A percentile compares a stretch with the other conserved stretches of the same genome.
These are phyloP conservation scores for Polietes domitor DNA, from an alignment of 2,888 invertebrate genomes.

Conservation along the genomic window DNA sequence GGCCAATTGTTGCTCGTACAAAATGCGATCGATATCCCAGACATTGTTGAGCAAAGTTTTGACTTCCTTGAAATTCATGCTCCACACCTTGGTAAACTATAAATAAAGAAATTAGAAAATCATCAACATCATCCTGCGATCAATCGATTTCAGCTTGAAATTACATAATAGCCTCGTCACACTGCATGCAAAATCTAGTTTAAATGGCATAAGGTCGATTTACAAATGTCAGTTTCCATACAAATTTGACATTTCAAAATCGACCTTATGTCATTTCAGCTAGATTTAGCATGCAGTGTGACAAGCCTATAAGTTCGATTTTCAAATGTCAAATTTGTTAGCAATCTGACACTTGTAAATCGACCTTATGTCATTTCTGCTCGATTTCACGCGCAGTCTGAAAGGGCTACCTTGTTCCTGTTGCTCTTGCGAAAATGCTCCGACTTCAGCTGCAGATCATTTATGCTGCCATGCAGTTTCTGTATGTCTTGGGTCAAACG, in stretches of 20 bases:
- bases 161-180: too few species aligned
- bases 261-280: too few species aligned
- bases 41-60: conserved; percentile 82
- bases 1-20: conserved; percentile 85
- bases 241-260: too few species aligned
- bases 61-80: conserved; percentile 83
- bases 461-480: conserved; percentile 85
- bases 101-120: background rate
- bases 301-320: too few species aligned
- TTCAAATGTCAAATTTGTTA: too few species aligned
- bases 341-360: background rate
- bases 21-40: conserved; percentile 83
- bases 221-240: too few species aligned
- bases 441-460: conserved; percentile 87
- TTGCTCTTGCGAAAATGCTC: conserved; percentile 85
- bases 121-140: background rate
- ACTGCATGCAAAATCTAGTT: too few species aligned
- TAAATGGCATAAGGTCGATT: too few species aligned
- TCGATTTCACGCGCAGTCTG: too few species aligned
- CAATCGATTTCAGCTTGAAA: too few species aligned
- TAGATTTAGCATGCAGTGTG: too few species aligned
- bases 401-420: conserved; percentile 83
- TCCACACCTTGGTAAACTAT: conserved; percentile 82
- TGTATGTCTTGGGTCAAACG: conserved; percentile 87
- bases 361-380: too few species aligned